phyloP scores from a whole-genome alignment of 2,888 invertebrate genomes.

The Apamea sordens region DNA sequence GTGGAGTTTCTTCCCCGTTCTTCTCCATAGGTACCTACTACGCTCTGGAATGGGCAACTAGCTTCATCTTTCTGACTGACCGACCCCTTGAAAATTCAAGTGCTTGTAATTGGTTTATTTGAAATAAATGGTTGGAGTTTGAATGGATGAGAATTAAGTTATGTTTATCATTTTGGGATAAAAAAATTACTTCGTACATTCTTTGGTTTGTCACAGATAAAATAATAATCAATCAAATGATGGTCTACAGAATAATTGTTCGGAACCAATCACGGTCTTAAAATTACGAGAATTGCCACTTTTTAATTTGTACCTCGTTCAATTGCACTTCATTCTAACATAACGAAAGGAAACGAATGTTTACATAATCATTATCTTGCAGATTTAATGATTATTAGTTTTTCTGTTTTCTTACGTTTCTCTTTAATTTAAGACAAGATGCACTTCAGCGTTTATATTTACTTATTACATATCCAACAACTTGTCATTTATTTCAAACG shows the following conservation, averaged over 20 bases:
- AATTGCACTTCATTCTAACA: background rate
- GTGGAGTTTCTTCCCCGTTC: background rate
- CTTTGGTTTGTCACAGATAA: conserved; percentile 21
- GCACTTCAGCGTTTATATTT: conserved; percentile 4
- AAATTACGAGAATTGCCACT: background rate
- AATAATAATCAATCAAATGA: conserved; percentile 35
- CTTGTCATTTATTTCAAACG: conserved; percentile 15
- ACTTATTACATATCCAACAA: conserved; percentile 9
- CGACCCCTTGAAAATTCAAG: background rate
- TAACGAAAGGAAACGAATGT: conserved; percentile 5
- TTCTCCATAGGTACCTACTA: background rate
- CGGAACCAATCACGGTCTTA: conserved; percentile 30
- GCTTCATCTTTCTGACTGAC: background rate
- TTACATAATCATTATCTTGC: background rate
- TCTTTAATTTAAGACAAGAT: background rate
- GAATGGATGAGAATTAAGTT: background rate
- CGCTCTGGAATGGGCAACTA: background rate
- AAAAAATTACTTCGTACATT: background rate
- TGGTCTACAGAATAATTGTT: conserved; percentile 30
- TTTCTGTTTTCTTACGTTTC: background rate
- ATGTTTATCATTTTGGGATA: background rate
- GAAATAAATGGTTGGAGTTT: background rate
- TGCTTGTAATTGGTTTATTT: background rate
- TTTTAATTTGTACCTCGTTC: background rate
- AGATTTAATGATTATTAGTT: conserved; percentile 7